Evolutionary conservation across 2,113 vertebrate genomes (phyloP).

Genomic region (Cyprinodon variegatus): DNA sequence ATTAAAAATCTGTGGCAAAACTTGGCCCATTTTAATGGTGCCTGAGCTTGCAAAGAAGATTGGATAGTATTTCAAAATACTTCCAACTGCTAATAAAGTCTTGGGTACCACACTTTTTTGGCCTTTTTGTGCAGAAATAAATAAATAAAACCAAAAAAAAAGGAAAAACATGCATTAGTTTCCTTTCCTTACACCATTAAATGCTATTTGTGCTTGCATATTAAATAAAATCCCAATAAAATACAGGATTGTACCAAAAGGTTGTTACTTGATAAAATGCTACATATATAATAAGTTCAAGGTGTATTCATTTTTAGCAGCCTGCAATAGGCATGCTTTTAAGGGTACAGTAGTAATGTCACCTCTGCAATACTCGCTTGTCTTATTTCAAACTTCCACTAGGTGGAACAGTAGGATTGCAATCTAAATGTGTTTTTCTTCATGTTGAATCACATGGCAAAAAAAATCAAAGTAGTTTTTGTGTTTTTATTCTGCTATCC

Average conservation of each 20-base stretch:
- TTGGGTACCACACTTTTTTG: not conserved
- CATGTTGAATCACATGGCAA: not conserved
- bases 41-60: too few relatives aligned
- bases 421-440: slow-evolving; percentile 9
- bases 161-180: not conserved
- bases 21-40: too few relatives aligned
- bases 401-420: slow-evolving; percentile 76
- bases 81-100: too few relatives aligned
- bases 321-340: slow-evolving; percentile 25
- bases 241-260: not conserved
- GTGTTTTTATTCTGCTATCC: not conserved
- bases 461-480: not conserved
- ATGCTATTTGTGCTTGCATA: not conserved
- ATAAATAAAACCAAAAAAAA: too few relatives aligned
- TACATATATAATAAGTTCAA: not conserved
- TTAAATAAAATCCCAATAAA: not conserved
- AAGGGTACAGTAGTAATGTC: not conserved
- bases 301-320: not conserved
- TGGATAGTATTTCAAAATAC: too few relatives aligned
- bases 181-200: not conserved
- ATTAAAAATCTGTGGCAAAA: too few relatives aligned
- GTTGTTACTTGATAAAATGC: not conserved
- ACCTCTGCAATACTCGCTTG: slow-evolving; percentile 38
- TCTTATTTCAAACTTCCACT: slow-evolving; percentile 72
- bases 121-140: not conserved